phyloP scores from a whole-genome alignment of 2,797 vertebrate species.

The Dermochelys coriacea region DNA sequence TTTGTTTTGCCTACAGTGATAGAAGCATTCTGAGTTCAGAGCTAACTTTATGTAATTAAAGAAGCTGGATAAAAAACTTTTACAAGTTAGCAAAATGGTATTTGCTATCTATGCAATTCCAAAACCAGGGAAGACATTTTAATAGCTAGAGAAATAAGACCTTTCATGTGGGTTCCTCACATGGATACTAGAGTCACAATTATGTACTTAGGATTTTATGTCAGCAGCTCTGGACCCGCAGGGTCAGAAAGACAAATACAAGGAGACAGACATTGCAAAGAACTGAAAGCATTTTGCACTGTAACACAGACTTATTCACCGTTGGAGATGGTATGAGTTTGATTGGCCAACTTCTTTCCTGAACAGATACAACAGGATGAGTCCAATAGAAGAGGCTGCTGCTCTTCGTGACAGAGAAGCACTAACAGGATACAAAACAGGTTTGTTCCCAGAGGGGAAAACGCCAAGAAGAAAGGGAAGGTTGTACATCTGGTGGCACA shows the following conservation, averaged over 20 bases:
- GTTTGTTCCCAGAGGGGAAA: background rate
- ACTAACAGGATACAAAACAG: background rate
- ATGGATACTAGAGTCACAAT: background rate
- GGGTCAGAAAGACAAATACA: background rate
- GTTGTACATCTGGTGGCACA: background rate
- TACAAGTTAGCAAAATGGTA: background rate
- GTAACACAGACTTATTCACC: background rate
- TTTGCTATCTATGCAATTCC: background rate
- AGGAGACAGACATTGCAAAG: background rate
- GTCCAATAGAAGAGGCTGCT: background rate
- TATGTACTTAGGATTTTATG: background rate
- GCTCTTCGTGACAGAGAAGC: background rate
- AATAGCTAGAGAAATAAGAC: background rate
- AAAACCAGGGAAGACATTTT: background rate
- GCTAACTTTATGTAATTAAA: background rate
- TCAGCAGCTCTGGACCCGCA: background rate
- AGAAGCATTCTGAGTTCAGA: constrained; percentile 20
- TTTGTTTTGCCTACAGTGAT: constrained; percentile 30
- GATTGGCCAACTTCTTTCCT: background rate
- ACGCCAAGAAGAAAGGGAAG: background rate
- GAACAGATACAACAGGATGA: constrained; percentile 1
- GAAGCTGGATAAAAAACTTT: background rate
- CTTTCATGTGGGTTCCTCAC: background rate
- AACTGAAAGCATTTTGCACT: background rate
- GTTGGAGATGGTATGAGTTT: background rate